Evolutionary conservation across 2,113 vertebrate species (phyloP), one percentile per base, ranked within the genome.

Genomic region (Dendropsophus ebraccatus): DNA sequence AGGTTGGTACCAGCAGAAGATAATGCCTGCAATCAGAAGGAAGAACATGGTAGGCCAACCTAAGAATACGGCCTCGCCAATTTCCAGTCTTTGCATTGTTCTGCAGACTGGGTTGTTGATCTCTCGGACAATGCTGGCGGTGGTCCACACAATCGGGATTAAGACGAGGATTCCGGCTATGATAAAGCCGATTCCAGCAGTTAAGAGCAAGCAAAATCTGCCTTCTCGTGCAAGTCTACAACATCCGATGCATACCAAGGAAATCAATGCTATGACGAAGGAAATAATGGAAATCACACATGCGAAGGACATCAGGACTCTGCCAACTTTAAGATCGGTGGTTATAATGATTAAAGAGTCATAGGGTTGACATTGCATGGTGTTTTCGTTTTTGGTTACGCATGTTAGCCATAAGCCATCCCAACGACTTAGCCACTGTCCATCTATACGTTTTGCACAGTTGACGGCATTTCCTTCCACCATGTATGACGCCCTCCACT

Each of bases 51-150:
- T 91, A 0, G 92, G 92, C 97, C 97, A 99, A 14, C 98, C 98
- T 58, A 99, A 91, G 30, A 94, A 99, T 4, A 99, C 95, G 0
- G 98, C 97, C 5, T 96, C 96, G 2, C 98, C 98, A 76, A 99
- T 90, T 92, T 99, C 98, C 2, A 95, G 82, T 25, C 98, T 97
- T 90, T 95, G 93, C 45, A 95, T 93, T 0, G 12, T 0, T 0
- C 95, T 96, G 62, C 97, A 90, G 0, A 87, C 88, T 0, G 96
- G 95, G 88, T 96, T 93, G 82, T 96, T 95, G 91, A 99, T 99
- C 28, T 98, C 95, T 0, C 62, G 92, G 25, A 99, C 88, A 16
- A 99, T 95, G 6, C 88, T 93, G 87, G 93, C 94, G 11, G 95
- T 97, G 0, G 95, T 95, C 96, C 96, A 98, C 89, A 94, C 97